phyloP scores from a whole-genome alignment of 2,888 invertebrate species.

The Meiosimyza platycephala region DNA sequence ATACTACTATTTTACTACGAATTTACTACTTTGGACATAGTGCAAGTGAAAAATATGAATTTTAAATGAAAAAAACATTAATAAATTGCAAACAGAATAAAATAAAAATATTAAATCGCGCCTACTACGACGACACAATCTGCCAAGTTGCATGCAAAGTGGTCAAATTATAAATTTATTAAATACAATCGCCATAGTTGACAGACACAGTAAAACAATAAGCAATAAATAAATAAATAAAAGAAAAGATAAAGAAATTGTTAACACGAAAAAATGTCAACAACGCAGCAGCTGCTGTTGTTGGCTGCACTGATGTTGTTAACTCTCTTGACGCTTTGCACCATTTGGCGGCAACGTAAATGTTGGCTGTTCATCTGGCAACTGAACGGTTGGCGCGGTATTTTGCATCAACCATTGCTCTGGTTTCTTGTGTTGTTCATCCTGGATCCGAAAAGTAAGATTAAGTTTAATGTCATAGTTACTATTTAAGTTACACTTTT shows the following conservation, averaged over 20 bases:
- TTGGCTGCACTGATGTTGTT: slow-evolving; percentile 23
- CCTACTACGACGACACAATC: slow-evolving; percentile 23
- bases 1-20: too few species aligned
- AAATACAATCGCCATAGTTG: neutral
- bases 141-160: slow-evolving; percentile 33
- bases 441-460: slow-evolving; percentile 60
- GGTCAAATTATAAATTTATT: slow-evolving; percentile 8
- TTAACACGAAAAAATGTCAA: slow-evolving; percentile 1
- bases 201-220: neutral
- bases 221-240: neutral
- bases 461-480: neutral
- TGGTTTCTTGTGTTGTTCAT: slow-evolving; percentile 58
- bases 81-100: neutral
- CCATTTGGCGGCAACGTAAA: slow-evolving; percentile 52
- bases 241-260: neutral
- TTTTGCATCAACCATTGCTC: slow-evolving; percentile 60
- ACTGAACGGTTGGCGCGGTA: slow-evolving; percentile 59
- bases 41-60: neutral
- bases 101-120: slow-evolving; percentile 29
- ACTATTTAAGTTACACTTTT: neutral
- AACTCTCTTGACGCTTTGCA: neutral
- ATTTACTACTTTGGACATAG: too few species aligned
- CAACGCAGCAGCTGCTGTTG: slow-evolving; percentile 15
- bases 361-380: slow-evolving; percentile 62
- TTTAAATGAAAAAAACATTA: neutral